Conservation (phyloP, 2,113 vertebrate species). For the Oncorhynchus masou region DNA sequence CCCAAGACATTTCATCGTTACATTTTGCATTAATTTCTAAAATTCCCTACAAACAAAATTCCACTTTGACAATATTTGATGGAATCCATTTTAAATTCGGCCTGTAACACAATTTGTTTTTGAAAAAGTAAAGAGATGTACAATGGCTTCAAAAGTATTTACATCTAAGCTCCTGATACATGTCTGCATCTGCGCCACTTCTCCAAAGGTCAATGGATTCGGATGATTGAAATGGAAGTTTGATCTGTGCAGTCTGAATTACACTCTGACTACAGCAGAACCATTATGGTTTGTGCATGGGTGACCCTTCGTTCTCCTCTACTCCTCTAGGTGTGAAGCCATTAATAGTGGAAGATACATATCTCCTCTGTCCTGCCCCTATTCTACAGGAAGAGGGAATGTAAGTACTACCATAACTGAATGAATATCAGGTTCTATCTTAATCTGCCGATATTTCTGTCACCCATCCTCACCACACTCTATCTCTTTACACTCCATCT, state of each 20-base stretch:
- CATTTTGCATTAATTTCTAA: no score
- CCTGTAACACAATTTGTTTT: no score
- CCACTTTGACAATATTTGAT: no score
- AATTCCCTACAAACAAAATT: no score
- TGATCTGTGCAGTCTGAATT: neutral
- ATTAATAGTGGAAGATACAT: conserved; percentile 90
- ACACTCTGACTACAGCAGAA: neutral
- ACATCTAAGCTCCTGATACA: no score
- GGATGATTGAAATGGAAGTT: neutral
- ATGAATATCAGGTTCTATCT: neutral
- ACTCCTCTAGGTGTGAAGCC: conserved; percentile 87
- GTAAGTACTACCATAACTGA: conserved; percentile 71
- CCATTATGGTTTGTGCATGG: neutral
- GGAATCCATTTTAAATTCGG: no score
- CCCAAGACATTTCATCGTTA: no score
- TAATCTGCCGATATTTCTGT: neutral
- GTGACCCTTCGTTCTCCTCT: conserved; percentile 11
- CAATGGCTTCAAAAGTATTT: no score
- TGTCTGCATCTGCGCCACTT: neutral
- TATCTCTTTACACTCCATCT: neutral
- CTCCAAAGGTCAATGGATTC: neutral
- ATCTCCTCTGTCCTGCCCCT: conserved; percentile 92
- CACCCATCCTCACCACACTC: neutral
- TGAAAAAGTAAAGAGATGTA: no score
- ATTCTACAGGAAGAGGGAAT: conserved; percentile 90